phyloP scores from a whole-genome alignment of 1,140 invertebrate genomes.

The Neotoxoptera formosana region DNA sequence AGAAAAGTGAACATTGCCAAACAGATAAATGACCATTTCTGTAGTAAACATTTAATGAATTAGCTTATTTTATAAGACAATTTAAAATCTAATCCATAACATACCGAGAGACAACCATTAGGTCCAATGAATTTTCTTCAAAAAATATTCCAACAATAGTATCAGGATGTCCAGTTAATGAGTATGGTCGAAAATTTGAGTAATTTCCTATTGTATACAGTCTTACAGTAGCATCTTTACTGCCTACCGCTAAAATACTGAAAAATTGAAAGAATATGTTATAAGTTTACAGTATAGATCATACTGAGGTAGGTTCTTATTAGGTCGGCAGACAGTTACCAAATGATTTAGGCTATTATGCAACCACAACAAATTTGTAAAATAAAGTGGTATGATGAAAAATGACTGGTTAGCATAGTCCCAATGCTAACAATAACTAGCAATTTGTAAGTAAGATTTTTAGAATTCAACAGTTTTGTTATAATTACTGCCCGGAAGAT shows the following conservation, averaged over 20 bases:
- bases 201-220: slow-evolving; percentile 80
- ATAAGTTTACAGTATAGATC: neutral
- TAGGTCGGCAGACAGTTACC: neutral
- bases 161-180: slow-evolving; percentile 83
- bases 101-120: slow-evolving; percentile 78
- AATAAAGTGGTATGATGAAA: neutral
- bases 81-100: slow-evolving; percentile 60
- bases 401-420: neutral
- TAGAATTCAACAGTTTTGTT: too few relatives aligned
- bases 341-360: neutral
- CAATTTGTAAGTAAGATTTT: neutral
- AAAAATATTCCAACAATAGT: slow-evolving; percentile 86
- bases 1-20: slow-evolving; percentile 86
- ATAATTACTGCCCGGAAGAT: neutral
- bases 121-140: slow-evolving; percentile 82
- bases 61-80: slow-evolving; percentile 30
- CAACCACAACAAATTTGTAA: neutral
- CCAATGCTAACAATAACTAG: neutral
- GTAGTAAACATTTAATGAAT: slow-evolving; percentile 59
- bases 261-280: slow-evolving; percentile 57
- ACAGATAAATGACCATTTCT: slow-evolving; percentile 76
- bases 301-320: neutral
- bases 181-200: slow-evolving; percentile 76
- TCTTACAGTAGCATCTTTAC: slow-evolving; percentile 85
- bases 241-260: slow-evolving; percentile 81